A percentile compares a stretch with the other conserved stretches of the same genome.
Evolutionary conservation across 92 coral and sea anemone genomes (phyloP).

Genomic region (Micromussa lordhowensis): DNA sequence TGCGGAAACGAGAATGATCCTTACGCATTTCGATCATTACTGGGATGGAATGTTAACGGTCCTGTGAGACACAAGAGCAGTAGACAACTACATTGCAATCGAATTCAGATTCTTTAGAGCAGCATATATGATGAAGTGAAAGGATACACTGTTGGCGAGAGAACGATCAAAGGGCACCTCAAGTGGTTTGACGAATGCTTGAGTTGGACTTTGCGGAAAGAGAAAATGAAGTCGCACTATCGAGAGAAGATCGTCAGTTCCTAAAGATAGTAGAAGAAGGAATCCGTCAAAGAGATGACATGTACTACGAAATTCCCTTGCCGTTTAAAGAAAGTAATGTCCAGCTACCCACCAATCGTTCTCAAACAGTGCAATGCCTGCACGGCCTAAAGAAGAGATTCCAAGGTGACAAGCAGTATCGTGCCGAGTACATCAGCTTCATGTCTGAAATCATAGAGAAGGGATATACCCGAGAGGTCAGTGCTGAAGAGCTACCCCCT

Average conservation of each 20-base stretch:
- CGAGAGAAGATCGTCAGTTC: conserved; percentile 58
- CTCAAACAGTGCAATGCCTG: conserved; percentile 46
- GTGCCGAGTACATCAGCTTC: conserved; percentile 37
- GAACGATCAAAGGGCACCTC: conserved; percentile 31
- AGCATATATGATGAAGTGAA: conserved; percentile 11
- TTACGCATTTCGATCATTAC: conserved; percentile 42
- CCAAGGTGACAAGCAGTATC: conserved; percentile 26
- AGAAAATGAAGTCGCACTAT: conserved; percentile 52
- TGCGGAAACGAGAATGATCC: conserved; percentile 24
- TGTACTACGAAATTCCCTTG: conserved; percentile 47
- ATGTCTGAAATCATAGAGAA: conserved; percentile 48
- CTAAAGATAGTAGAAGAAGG: conserved; percentile 60
- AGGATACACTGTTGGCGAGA: conserved; percentile 36
- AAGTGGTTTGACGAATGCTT: conserved; percentile 16
- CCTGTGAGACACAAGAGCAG: conserved; percentile 6
- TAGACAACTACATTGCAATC: not conserved
- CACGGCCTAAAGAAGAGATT: conserved; percentile 42
- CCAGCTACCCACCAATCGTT: conserved; percentile 46
- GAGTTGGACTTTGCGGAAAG: conserved; percentile 52
- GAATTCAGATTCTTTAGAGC: not conserved
- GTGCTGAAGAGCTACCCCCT: conserved; percentile 4
- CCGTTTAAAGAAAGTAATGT: conserved; percentile 49
- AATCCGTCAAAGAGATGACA: conserved; percentile 26
- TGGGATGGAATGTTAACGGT: conserved; percentile 58
- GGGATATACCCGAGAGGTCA: conserved; percentile 47